Percentiles rank a stretch among this genome's conserved stretches.
Conservation (phyloP, 2,113 vertebrate species). For the Apteryx mantelli region DNA sequence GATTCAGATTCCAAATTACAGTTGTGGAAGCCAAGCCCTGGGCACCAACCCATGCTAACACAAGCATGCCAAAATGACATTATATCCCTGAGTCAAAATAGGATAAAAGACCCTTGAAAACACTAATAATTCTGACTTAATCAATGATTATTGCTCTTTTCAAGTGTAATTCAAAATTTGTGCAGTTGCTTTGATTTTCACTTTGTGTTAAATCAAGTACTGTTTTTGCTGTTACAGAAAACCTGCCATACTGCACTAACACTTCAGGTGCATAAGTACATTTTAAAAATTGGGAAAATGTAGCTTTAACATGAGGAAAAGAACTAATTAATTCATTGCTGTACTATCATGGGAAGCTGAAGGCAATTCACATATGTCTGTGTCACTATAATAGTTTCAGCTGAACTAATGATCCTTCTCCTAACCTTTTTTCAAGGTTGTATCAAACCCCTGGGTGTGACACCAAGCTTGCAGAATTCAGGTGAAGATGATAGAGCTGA, state of each 20-base stretch:
- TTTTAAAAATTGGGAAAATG: neutral
- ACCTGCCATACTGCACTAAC: neutral
- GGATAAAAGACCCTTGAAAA: conserved; percentile 16
- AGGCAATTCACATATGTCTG: neutral
- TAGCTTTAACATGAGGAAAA: neutral
- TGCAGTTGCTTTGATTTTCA: neutral
- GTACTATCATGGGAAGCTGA: neutral
- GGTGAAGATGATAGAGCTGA: neutral
- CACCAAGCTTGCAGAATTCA: neutral
- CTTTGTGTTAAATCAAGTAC: neutral
- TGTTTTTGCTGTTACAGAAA: neutral
- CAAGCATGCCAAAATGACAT: conserved; percentile 30
- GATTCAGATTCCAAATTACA: conserved; percentile 27
- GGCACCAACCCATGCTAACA: neutral
- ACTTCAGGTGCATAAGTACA: neutral
- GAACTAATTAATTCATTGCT: neutral
- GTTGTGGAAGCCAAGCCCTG: conserved; percentile 3
- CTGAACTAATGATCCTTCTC: neutral
- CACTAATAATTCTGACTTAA: conserved; percentile 38
- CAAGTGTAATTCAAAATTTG: conserved; percentile 4
- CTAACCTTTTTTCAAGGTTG: neutral
- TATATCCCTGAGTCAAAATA: conserved; percentile 28
- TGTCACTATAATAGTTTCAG: neutral
- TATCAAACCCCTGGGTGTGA: neutral
- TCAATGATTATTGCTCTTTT: conserved; percentile 28